A percentile compares a stretch with the other conserved stretches of the same genome.
Evolutionary conservation across 2,113 vertebrate genomes (phyloP).

Genomic region (Pollimyrus isidori): DNA sequence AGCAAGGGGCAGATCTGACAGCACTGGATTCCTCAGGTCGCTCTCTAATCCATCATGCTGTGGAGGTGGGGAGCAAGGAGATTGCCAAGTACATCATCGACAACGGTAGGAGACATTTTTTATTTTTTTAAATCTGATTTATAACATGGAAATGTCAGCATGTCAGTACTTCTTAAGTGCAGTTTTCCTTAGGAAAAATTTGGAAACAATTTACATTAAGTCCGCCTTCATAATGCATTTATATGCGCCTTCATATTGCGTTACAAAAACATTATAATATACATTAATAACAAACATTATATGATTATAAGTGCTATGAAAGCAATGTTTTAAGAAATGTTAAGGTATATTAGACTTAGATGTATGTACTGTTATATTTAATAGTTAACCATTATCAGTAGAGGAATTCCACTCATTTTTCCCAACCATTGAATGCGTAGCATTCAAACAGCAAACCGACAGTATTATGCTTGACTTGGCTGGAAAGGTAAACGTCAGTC

Average conservation of each 20-base stretch:
- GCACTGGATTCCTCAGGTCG: constrained; percentile 64
- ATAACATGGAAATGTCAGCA: neutral
- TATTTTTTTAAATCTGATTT: neutral
- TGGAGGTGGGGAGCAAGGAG: constrained; percentile 78
- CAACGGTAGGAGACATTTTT: constrained; percentile 60
- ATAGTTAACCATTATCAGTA: neutral
- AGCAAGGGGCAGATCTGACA: constrained; percentile 70
- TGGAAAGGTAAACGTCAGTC: neutral
- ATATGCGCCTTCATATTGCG: neutral
- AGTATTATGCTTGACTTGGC: neutral
- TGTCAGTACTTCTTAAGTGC: neutral
- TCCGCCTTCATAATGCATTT: neutral
- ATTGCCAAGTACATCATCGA: constrained; percentile 84
- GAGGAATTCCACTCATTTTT: neutral
- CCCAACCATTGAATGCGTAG: neutral
- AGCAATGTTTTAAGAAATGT: neutral
- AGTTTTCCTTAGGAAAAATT: neutral
- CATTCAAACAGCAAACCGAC: neutral
- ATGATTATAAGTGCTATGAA: neutral
- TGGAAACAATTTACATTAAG: neutral
- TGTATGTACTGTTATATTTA: neutral
- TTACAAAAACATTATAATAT: neutral
- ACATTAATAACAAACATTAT: neutral
- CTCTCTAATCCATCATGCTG: constrained; percentile 80
- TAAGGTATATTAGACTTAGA: neutral